Base-by-base conservation (phyloP, 2,113 vertebrate species). In the Oriolus oriolus region DNA sequence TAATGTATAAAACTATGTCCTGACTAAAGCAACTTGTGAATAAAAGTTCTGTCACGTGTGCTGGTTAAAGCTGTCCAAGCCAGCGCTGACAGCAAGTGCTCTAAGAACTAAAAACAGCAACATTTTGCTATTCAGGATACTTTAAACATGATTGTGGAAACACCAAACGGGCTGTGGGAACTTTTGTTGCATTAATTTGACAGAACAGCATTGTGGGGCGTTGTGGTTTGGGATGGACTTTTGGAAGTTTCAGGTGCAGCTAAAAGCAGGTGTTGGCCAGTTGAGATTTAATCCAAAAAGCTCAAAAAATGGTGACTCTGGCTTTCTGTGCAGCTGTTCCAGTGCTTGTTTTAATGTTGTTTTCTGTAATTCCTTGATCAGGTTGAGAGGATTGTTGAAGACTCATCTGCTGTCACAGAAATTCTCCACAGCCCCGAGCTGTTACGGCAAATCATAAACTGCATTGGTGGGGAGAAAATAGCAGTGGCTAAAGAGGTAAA, bases 401-500 rank as follows among this genome's bases (percentile, higher is more conserved):
- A 98, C 87, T 90, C 98, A 4, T 98, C 98, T 14, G 98, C 98
- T 31, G 57, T 98, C 44, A 97, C 96, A 33, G 98, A 99, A 96
- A 97, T 99, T 82, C 97, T 99, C 50, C 98, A 97, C 96, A 98
- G 97, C 73, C 94, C 97, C 1, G 98, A 98, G 28, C 91, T 99
- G 24, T 86, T 99, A 33, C 97, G 52, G 77, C 98, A 98, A 6
- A 97, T 99, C 27, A 98, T 99, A 65, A 97, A 96, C 47, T 99
- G 98, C 96, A 98, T 99, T 24, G 97, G 97, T 54, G 98, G 95
- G 21, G 99, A 99, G 86, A 99, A 98, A 86, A 98, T 99, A n/a
- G 97, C 98, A 23, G 98, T 99, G 92, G 99, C 99, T 24, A 99
- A 99, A 97, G 98, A 99, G 98, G 99, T 99, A 80, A 98, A 97